A percentile compares a stretch with the other conserved stretches of the same genome.
phyloP scores from a whole-genome alignment of 2,797 vertebrate genomes.

The Rhodeus uyekii region DNA sequence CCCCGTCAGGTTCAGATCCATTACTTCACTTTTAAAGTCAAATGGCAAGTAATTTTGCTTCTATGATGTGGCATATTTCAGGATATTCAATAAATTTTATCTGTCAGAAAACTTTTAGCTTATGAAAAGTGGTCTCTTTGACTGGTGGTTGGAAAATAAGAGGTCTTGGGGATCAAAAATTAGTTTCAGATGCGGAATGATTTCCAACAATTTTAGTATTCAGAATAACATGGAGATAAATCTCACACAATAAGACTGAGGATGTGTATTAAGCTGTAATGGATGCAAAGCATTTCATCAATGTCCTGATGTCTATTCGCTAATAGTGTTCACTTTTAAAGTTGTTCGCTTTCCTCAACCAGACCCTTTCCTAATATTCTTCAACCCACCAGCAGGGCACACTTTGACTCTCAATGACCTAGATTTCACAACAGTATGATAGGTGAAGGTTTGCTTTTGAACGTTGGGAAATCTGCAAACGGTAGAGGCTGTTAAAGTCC shows the following conservation, averaged over 20 bases:
- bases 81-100: neutral
- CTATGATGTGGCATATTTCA: neutral
- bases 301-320: neutral
- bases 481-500: conserved; percentile 13
- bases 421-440: conserved; percentile 44
- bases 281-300: neutral
- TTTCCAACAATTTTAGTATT: neutral
- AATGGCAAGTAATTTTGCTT: neutral
- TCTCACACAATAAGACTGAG: neutral
- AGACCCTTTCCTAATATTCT: neutral
- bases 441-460: conserved; percentile 31
- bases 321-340: neutral
- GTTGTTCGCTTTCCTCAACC: neutral
- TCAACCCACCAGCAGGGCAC: neutral
- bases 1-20: neutral
- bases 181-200: neutral
- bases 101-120: neutral
- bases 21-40: neutral
- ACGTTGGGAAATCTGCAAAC: conserved; percentile 25
- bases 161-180: neutral
- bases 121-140: neutral
- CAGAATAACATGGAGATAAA: neutral
- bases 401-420: conserved; percentile 14
- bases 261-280: neutral
- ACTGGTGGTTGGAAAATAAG: neutral